Conservation (phyloP, 1,140 invertebrate genomes). For the Drosophila ficusphila region DNA sequence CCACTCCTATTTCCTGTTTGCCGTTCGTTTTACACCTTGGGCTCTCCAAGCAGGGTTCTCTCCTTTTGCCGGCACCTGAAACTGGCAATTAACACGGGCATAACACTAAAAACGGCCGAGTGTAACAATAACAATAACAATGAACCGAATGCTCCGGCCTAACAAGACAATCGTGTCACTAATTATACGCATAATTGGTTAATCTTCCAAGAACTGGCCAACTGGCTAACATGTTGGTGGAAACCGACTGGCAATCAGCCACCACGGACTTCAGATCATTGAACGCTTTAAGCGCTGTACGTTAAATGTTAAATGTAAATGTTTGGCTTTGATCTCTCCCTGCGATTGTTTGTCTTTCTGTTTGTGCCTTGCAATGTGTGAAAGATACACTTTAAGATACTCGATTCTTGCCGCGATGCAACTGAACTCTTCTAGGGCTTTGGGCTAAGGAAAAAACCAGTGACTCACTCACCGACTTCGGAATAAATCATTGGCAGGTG, state of each 20-base stretch:
- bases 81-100: constrained; percentile 73
- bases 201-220: constrained; percentile 75
- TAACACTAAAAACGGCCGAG: constrained; percentile 42
- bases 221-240: constrained; percentile 43
- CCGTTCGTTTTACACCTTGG: constrained; percentile 68
- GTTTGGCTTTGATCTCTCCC: constrained; percentile 38
- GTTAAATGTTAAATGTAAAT: constrained; percentile 64
- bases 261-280: constrained; percentile 7
- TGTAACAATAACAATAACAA: constrained; percentile 49
- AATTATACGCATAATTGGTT: constrained; percentile 83
- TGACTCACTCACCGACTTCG: constrained; percentile 11
- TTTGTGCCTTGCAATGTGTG: constrained; percentile 38
- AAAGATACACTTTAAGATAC: constrained; percentile 50
- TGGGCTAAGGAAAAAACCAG: not conserved
- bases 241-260: constrained; percentile 3
- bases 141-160: constrained; percentile 37
- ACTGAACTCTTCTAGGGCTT: constrained; percentile 14
- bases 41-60: constrained; percentile 47
- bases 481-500: constrained; percentile 26
- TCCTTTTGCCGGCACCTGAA: constrained; percentile 66
- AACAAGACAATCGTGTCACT: constrained; percentile 82
- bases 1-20: constrained; percentile 54
- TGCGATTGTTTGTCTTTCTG: constrained; percentile 18
- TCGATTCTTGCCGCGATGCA: constrained; percentile 8
- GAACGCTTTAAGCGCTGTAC: constrained; percentile 9